Evolutionary conservation across 2,113 vertebrate genomes (phyloP).

Genomic region (Tor tambroides): DNA sequence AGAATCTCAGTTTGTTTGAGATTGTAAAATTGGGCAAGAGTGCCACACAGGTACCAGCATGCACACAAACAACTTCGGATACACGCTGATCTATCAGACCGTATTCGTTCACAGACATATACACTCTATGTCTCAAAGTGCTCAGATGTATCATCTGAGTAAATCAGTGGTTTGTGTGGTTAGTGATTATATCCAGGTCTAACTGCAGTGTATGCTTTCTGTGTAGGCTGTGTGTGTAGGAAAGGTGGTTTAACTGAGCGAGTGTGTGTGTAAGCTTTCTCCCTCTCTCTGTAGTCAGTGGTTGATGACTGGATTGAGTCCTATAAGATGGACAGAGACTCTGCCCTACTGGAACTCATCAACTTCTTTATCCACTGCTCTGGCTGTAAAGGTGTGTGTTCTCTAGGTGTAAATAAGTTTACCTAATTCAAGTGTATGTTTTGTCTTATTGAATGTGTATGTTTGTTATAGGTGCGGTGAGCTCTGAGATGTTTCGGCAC

Average conservation of each 20-base stretch:
- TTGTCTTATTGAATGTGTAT: background rate
- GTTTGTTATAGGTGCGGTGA: conserved; percentile 88
- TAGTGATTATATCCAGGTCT: background rate
- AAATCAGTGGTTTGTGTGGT: conserved; percentile 8
- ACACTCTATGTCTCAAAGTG: background rate
- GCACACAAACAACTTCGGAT: background rate
- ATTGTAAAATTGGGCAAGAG: conserved; percentile 98
- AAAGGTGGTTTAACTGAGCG: conserved; percentile 3
- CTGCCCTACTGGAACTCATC: conserved; percentile 97
- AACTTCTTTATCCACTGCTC: conserved; percentile 99
- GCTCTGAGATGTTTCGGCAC: conserved; percentile 98
- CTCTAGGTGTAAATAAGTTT: background rate
- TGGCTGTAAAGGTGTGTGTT: conserved; percentile 92
- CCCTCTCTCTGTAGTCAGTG: conserved; percentile 84
- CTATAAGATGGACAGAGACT: conserved; percentile 96
- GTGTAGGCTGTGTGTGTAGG: conserved; percentile 26
- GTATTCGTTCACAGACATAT: background rate
- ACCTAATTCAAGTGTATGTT: background rate
- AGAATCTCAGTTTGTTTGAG: conserved; percentile 99
- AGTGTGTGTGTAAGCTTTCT: background rate
- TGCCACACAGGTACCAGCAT: conserved; percentile 91
- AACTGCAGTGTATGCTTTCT: background rate
- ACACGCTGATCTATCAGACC: background rate
- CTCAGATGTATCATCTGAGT: background rate
- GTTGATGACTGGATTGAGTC: conserved; percentile 99